Conservation (phyloP, 30 jellyfish, hydroid and myxozoan genomes). For the Phacellophora camtschatica region DNA sequence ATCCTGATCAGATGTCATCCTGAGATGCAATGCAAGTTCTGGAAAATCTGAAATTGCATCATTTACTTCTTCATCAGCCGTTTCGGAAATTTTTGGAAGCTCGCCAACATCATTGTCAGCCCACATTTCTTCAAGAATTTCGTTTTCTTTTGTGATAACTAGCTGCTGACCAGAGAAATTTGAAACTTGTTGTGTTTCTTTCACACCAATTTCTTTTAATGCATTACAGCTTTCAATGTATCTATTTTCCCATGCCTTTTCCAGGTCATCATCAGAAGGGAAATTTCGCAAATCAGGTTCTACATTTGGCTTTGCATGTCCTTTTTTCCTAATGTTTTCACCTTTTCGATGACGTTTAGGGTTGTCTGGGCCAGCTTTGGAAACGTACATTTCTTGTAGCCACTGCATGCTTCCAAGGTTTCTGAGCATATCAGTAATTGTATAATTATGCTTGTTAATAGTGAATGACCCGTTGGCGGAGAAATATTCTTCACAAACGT, state of each 20-base stretch:
- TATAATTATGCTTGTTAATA: background rate
- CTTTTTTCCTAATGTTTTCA: slow-evolving; percentile 15
- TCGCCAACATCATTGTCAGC: background rate
- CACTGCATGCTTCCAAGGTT: slow-evolving; percentile 8
- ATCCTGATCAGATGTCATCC: slow-evolving; percentile 2
- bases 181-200: too few species aligned
- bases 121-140: background rate
- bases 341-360: slow-evolving; percentile 35
- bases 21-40: background rate
- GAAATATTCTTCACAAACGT: slow-evolving; percentile 27
- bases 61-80: background rate
- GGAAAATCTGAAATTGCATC: background rate
- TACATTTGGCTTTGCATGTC: background rate
- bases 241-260: slow-evolving; percentile 4
- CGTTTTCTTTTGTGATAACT: background rate
- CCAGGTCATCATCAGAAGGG: background rate
- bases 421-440: slow-evolving; percentile 1
- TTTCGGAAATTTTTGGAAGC: background rate
- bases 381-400: slow-evolving; percentile 1
- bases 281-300: slow-evolving; percentile 4
- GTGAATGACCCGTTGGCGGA: slow-evolving; percentile 10
- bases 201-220: background rate
- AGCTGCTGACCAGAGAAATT: background rate
- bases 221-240: background rate
- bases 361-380: slow-evolving; percentile 17